These are phyloP conservation scores for Crenuchus spilurus DNA, from an alignment of 2,797 vertebrate species.

Conservation along the genomic window DNA sequence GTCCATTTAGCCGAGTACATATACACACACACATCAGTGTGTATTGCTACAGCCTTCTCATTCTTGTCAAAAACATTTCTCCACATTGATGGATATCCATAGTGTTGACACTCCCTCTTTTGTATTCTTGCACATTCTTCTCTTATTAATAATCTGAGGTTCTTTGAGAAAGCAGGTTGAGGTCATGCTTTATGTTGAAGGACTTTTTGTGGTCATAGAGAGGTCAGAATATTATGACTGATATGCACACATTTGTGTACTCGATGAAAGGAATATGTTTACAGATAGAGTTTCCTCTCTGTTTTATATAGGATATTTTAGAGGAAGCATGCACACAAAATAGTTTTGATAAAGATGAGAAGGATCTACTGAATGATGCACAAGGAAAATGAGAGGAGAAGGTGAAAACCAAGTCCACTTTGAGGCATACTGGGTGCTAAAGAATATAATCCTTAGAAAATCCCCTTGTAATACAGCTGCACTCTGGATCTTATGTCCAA, in stretches of 20 bases:
- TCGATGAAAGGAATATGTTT: background rate
- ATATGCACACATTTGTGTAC: background rate
- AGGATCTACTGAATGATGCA: no score
- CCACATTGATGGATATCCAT: background rate
- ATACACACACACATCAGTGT: constrained; percentile 12
- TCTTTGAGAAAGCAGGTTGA: background rate
- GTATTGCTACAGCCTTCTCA: background rate
- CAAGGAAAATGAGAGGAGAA: no score
- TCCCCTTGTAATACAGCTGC: no score
- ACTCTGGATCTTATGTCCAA: no score
- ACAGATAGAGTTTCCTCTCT: background rate
- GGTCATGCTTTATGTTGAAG: no score
- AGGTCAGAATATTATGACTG: background rate
- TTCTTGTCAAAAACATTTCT: constrained; percentile 2
- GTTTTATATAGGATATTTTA: background rate
- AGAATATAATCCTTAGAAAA: no score
- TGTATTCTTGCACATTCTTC: background rate
- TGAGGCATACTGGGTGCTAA: no score
- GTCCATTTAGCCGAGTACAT: constrained; percentile 25
- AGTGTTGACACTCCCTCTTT: background rate
- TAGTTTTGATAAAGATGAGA: no score
- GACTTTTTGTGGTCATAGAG: background rate
- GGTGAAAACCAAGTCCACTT: no score
- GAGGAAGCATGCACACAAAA: no score
- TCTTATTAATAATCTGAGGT: background rate